phyloP scores from a whole-genome alignment of 2,888 invertebrate genomes.

The Polydrusus tereticollis region DNA sequence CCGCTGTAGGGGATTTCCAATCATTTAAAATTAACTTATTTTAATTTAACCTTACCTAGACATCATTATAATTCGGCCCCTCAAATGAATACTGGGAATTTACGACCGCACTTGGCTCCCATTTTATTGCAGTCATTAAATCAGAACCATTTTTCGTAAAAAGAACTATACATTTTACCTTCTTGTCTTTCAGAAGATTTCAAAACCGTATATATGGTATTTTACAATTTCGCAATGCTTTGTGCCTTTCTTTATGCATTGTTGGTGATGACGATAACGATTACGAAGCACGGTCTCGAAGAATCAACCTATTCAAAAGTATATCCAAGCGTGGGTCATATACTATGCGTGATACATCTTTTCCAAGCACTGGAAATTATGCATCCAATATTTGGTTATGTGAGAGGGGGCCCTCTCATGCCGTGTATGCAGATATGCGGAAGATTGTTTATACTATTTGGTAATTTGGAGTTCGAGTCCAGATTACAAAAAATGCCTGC shows the following conservation, averaged over 20 bases:
- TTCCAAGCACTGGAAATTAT: constrained; percentile 89
- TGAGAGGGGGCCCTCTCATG: constrained; percentile 80
- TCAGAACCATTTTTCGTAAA: too few species aligned
- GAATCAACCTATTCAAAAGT: constrained; percentile 28
- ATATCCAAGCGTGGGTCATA: constrained; percentile 73
- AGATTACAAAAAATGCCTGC: constrained; percentile 90
- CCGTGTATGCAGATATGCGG: constrained; percentile 83
- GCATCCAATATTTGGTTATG: constrained; percentile 91
- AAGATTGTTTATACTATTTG: constrained; percentile 74
- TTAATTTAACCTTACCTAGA: too few species aligned
- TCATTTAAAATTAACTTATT: too few species aligned
- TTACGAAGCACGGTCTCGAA: constrained; percentile 23
- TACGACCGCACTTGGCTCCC: too few species aligned
- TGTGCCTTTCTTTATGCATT: constrained; percentile 86
- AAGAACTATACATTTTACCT: constrained; percentile 8
- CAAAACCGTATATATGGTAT: constrained; percentile 85
- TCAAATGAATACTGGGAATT: too few species aligned
- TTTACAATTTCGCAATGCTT: constrained; percentile 93
- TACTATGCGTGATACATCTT: constrained; percentile 85
- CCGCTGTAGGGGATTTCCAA: too few species aligned
- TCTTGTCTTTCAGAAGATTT: constrained; percentile 76
- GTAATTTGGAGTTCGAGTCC: constrained; percentile 86
- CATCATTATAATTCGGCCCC: too few species aligned
- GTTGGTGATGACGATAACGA: constrained; percentile 24
- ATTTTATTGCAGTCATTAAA: too few species aligned